A percentile compares a stretch with the other conserved stretches of the same genome.
Conservation (phyloP, 2,797 vertebrate species). For the Enteromius argenteus region DNA sequence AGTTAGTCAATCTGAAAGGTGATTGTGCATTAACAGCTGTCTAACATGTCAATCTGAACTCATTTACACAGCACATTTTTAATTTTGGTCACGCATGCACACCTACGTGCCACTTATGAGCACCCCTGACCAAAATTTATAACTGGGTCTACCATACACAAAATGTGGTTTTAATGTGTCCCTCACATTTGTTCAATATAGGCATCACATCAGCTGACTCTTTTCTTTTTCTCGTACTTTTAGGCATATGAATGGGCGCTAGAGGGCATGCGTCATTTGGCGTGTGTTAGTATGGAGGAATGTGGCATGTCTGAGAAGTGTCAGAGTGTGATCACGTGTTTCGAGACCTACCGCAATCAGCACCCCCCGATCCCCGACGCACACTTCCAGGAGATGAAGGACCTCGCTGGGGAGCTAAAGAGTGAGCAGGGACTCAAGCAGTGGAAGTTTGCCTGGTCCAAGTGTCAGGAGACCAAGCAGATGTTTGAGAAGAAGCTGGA, state of each 20-base stretch:
- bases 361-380: slow-evolving; percentile 82
- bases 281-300: slow-evolving; percentile 86
- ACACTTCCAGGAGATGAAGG: slow-evolving; percentile 90
- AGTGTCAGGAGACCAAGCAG: slow-evolving; percentile 88
- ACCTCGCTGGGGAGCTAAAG: slow-evolving; percentile 83
- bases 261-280: slow-evolving; percentile 87
- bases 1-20: neutral
- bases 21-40: neutral
- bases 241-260: slow-evolving; percentile 88
- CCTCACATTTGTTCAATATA: neutral
- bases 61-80: neutral
- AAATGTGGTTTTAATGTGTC: neutral
- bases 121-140: neutral
- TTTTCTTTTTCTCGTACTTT: slow-evolving; percentile 44
- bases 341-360: slow-evolving; percentile 84
- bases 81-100: neutral
- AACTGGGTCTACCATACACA: neutral
- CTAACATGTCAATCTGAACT: neutral
- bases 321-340: slow-evolving; percentile 75
- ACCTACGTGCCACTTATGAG: neutral
- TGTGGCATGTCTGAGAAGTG: slow-evolving; percentile 78
- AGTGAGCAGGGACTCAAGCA: slow-evolving; percentile 86
- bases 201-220: neutral
- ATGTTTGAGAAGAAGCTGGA: slow-evolving; percentile 90
- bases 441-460: slow-evolving; percentile 89